These are phyloP conservation scores for Abrostola tripartita DNA, from an alignment of 2,888 invertebrate genomes.

Conservation along the genomic window DNA sequence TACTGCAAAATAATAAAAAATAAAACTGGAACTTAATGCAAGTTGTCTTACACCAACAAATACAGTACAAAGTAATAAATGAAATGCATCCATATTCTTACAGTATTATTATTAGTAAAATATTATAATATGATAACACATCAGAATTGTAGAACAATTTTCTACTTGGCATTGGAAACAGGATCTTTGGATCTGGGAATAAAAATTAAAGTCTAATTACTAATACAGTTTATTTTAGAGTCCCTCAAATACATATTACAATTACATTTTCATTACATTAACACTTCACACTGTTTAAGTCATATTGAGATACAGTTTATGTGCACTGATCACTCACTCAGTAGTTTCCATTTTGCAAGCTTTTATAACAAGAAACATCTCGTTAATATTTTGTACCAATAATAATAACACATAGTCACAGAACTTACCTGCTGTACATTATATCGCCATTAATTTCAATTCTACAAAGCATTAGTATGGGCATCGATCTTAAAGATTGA, in stretches of 20 bases:
- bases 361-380: constrained; percentile 81
- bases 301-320: constrained; percentile 63
- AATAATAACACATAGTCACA: constrained; percentile 43
- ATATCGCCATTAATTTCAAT: constrained; percentile 34
- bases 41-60: constrained; percentile 1
- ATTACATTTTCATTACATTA: constrained; percentile 66
- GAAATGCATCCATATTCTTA: constrained; percentile 27
- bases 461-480: constrained; percentile 29
- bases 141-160: constrained; percentile 26
- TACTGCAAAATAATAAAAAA: constrained; percentile 81
- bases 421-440: constrained; percentile 67
- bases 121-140: constrained; percentile 3
- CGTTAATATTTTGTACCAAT: constrained; percentile 60
- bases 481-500: constrained; percentile 25
- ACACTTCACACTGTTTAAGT: constrained; percentile 76
- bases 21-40: constrained; percentile 26
- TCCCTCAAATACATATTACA: constrained; percentile 63
- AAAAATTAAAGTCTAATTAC: constrained; percentile 69
- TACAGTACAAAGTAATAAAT: constrained; percentile 19
- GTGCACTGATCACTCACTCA: constrained; percentile 77
- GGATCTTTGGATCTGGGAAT: constrained; percentile 84
- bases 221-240: constrained; percentile 78
- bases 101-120: constrained; percentile 39
- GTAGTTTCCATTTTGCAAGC: constrained; percentile 85
- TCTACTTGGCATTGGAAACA: constrained; percentile 66